A percentile compares a stretch with the other conserved stretches of the same genome.
Evolutionary conservation across 2,888 invertebrate species (phyloP).

Genomic region (Tethea ocularis): DNA sequence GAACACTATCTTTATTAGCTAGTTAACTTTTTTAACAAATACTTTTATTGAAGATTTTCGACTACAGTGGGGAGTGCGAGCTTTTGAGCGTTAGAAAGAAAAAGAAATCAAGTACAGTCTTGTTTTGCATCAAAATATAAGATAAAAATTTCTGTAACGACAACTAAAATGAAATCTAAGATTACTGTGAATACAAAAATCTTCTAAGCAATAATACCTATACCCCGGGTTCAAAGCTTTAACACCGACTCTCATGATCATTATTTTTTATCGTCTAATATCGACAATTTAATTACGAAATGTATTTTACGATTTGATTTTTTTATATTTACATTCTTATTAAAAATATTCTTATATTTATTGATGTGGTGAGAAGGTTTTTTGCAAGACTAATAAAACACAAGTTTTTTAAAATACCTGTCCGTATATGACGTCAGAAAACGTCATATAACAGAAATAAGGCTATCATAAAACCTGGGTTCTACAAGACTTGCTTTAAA

Average conservation of each 20-base stretch:
- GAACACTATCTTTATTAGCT: neutral
- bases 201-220: neutral
- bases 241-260: constrained; percentile 2
- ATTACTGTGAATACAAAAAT: neutral
- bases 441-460: no score
- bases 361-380: no score
- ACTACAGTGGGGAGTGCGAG: no score
- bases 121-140: neutral
- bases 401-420: no score
- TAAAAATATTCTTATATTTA: no score
- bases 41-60: no score
- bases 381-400: no score
- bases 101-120: neutral
- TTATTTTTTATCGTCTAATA: constrained; percentile 1
- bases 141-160: neutral
- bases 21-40: neutral
- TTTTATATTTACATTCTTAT: no score
- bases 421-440: no score
- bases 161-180: neutral
- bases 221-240: neutral
- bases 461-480: no score
- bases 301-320: neutral
- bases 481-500: no score
- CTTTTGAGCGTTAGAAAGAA: no score
- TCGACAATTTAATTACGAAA: neutral